phyloP scores from a whole-genome alignment of 2,113 vertebrate species.

The Myrmecobius fasciatus region DNA sequence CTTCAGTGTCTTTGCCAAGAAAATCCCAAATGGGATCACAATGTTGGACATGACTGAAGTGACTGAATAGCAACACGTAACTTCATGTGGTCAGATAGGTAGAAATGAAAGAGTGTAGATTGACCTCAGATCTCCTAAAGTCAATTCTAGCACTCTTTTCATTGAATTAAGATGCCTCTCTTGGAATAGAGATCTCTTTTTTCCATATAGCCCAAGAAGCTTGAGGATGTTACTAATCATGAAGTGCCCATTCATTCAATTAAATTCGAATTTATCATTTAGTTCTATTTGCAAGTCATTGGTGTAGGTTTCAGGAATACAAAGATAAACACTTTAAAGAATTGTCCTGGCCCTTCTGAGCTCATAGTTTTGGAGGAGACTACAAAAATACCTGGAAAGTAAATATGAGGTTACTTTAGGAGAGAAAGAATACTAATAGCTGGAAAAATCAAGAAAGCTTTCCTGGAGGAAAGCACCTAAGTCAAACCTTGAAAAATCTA shows the following conservation, averaged over 20 bases:
- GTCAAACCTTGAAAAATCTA: neutral
- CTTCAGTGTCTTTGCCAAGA: neutral
- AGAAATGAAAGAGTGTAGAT: neutral
- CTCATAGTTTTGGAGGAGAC: neutral
- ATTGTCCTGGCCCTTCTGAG: neutral
- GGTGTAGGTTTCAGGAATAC: neutral
- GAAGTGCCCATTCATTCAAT: neutral
- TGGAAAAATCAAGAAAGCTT: slow-evolving; percentile 5
- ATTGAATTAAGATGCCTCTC: neutral
- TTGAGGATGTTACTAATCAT: neutral
- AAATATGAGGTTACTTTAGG: neutral
- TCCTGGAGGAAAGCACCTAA: slow-evolving; percentile 23
- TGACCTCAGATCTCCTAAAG: neutral
- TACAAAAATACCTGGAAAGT: neutral
- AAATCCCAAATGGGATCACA: neutral
- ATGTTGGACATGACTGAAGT: neutral
- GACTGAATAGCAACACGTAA: neutral
- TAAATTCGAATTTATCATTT: neutral
- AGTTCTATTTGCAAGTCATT: neutral
- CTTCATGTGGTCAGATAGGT: neutral
- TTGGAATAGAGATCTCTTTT: neutral
- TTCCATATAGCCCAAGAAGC: neutral
- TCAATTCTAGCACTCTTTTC: neutral
- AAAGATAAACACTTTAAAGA: neutral
- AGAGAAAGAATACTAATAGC: neutral